Evolutionary conservation across 2,888 invertebrate species (phyloP).

Genomic region (Falcaria lacertinaria): DNA sequence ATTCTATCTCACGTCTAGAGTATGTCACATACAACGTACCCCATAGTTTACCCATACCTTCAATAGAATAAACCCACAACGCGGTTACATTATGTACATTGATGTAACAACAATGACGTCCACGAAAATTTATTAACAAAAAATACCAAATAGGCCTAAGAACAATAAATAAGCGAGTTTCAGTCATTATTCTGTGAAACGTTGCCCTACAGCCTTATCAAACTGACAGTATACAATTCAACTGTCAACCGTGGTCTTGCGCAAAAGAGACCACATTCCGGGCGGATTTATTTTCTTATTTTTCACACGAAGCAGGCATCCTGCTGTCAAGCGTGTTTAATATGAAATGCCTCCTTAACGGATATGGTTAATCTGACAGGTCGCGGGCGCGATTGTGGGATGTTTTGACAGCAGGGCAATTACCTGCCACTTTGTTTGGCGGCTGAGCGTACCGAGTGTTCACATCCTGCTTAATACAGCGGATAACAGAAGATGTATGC

Average conservation of each 20-base stretch:
- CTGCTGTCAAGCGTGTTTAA: constrained; percentile 22
- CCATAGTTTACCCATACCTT: too few relatives aligned
- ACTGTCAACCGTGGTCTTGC: background rate
- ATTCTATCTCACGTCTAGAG: too few relatives aligned
- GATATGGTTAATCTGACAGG: constrained; percentile 68
- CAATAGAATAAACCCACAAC: too few relatives aligned
- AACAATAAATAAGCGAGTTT: too few relatives aligned
- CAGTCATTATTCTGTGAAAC: too few relatives aligned
- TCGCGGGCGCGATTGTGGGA: constrained; percentile 46
- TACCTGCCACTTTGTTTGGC: constrained; percentile 64
- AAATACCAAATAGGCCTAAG: background rate
- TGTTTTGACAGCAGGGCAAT: constrained; percentile 74
- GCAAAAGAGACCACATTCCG: constrained; percentile 1
- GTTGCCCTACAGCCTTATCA: background rate
- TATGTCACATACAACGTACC: too few relatives aligned
- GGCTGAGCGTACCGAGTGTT: constrained; percentile 39
- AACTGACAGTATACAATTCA: background rate
- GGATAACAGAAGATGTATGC: too few relatives aligned
- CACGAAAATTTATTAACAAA: too few relatives aligned
- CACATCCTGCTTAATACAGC: constrained; percentile 48
- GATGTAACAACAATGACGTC: too few relatives aligned
- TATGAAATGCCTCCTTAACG: constrained; percentile 49
- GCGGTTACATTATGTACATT: too few relatives aligned
- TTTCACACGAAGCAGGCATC: constrained; percentile 25
- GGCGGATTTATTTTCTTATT: constrained; percentile 26